These are phyloP conservation scores for Osmerus mordax DNA, from an alignment of 2,113 vertebrate genomes.

Conservation along the genomic window DNA sequence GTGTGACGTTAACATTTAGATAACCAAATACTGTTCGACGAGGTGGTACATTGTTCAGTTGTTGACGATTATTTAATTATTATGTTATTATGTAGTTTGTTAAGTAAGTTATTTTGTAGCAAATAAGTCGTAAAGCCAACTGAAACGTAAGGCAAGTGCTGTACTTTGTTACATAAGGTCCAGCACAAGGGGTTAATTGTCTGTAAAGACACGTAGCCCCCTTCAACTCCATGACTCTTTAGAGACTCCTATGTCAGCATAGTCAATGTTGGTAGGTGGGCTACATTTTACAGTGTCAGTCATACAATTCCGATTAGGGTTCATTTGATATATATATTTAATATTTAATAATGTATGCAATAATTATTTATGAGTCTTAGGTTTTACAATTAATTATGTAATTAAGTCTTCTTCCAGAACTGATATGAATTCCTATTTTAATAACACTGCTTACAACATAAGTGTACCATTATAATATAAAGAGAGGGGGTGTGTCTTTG, in stretches of 20 bases:
- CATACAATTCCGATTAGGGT: neutral
- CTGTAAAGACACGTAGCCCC: slow-evolving; percentile 13
- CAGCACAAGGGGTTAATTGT: slow-evolving; percentile 30
- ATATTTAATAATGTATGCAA: neutral
- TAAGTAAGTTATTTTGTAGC: no score
- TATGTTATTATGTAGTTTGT: no score
- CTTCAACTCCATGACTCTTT: neutral
- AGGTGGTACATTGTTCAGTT: no score
- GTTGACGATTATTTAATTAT: no score
- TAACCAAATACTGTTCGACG: no score
- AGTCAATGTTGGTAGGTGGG: neutral
- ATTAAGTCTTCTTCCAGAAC: no score
- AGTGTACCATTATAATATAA: no score
- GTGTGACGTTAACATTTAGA: no score
- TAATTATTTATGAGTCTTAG: neutral
- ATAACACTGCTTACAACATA: no score
- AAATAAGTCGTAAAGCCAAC: neutral
- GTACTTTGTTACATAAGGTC: slow-evolving; percentile 9
- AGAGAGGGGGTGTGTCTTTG: no score
- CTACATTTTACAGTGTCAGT: neutral
- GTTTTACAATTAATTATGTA: neutral
- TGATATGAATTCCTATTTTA: no score
- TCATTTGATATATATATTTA: neutral
- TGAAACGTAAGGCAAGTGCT: neutral
- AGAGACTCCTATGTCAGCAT: neutral